Evolutionary conservation across 2,797 vertebrate species (phyloP), one percentile per base, ranked within the genome.

Genomic region (Atherinosoma microstoma): DNA sequence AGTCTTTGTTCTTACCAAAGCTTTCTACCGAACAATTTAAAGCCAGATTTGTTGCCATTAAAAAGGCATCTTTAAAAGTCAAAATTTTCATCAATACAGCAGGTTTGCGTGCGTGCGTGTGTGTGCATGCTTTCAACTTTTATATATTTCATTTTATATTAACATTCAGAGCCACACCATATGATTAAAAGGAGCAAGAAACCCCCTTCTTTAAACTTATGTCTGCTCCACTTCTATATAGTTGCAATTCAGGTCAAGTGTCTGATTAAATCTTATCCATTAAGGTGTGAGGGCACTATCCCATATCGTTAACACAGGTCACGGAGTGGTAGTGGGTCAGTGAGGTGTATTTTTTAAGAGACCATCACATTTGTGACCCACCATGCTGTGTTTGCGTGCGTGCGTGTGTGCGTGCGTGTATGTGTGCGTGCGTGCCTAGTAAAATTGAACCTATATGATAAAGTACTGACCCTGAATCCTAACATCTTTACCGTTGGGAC

Each of bases 261-360:
- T 69, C 70, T 58, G 72, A 85, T 81, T 68, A 68, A 72, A 70
- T 70, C 24, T 53, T 12, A 47, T 47, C 45, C 40, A 42, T 15
- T 9, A 47, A 22, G 3, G 12, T 1, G 0, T 54, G 24, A 70
- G 47, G 51, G 73, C 57, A 1, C 40, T 6, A 27, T 13, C 30
- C 22, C 11, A 20, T n/a, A 59, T 47, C 72, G 57, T 73, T 58
- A 47, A 45, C 34, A 11, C 3, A 34, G 22, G 8, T 70, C 18
- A 29, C 53, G 8, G 54, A 20, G 56, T 30, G 16, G 73, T 69
- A 73, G 77, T 15, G 1, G 47, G 59, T 63, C 66, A 30, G 30
- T 3, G n/a, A 68, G 68, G 64, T 70, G 53, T 35, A 10, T 64
- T 53, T 60, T 47, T 53, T 11, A 53, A 27, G 10, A 12, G n/a